Conservation (phyloP, 2,888 invertebrate species). For the Tipula lateralis region DNA sequence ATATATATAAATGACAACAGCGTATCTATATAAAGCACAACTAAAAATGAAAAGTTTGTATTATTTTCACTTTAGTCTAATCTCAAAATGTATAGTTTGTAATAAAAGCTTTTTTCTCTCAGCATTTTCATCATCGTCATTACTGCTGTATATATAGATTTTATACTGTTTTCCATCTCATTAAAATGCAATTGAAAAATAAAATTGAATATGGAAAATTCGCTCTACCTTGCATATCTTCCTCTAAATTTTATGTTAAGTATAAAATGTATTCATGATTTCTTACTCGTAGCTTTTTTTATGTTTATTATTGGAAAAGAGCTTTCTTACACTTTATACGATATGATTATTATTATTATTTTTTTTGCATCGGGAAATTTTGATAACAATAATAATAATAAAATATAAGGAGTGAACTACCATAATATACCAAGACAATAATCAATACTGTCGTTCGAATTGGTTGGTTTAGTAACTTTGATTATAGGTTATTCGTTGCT, state of each 20-base stretch:
- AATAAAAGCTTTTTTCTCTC: not conserved
- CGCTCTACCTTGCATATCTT: not conserved
- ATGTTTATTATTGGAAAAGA: not conserved
- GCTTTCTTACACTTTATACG: not conserved
- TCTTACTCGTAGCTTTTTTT: not conserved
- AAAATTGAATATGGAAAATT: not conserved
- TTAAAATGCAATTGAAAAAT: constrained; percentile 19
- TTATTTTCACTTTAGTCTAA: not conserved
- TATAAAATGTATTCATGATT: not conserved
- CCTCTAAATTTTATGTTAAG: not conserved
- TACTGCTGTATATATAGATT: not conserved
- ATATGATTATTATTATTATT: not conserved
- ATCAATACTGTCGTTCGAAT: not conserved
- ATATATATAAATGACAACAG: not conserved
- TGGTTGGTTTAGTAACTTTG: too few species aligned
- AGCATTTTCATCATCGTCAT: not conserved
- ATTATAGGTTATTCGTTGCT: too few species aligned
- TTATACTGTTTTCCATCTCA: constrained; percentile 6
- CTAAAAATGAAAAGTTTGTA: not conserved
- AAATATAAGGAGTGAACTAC: not conserved
- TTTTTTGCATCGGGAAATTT: not conserved
- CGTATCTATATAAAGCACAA: not conserved
- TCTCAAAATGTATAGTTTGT: not conserved
- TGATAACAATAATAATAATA: not conserved
- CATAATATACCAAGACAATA: not conserved